A percentile compares a stretch with the other conserved stretches of the same genome.
Evolutionary conservation across 2,888 invertebrate genomes (phyloP).

Genomic region (Blastobasis lacticolella): DNA sequence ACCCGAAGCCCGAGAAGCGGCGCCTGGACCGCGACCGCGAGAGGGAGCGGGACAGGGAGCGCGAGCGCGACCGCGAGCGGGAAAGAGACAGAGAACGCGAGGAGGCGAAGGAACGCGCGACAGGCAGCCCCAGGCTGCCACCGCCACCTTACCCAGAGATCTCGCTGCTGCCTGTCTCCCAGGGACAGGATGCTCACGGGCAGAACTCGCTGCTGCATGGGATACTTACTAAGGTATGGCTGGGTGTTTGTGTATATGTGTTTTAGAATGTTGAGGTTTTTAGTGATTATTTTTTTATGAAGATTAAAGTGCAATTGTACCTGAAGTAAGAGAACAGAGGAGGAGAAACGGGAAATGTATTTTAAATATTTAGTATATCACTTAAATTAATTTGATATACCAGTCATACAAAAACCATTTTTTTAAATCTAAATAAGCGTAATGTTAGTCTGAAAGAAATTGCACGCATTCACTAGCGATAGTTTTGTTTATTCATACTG

Average conservation of each 20-base stretch:
- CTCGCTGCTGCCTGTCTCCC: slow-evolving; percentile 81
- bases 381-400: no score
- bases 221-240: slow-evolving; percentile 79
- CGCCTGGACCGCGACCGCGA: slow-evolving; percentile 27
- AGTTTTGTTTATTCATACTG: no score
- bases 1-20: slow-evolving; percentile 40
- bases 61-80: slow-evolving; percentile 23
- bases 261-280: no score
- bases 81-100: background rate
- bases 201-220: slow-evolving; percentile 83
- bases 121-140: slow-evolving; percentile 61
- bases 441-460: no score
- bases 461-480: no score
- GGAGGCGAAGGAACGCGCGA: slow-evolving; percentile 19
- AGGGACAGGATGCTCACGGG: slow-evolving; percentile 42
- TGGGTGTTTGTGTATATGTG: background rate
- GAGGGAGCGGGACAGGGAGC: slow-evolving; percentile 28
- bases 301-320: no score
- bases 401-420: no score
- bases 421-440: no score
- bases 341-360: no score
- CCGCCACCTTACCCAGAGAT: slow-evolving; percentile 86
- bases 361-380: no score
- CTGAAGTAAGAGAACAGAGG: no score
- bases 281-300: no score